Percentiles rank a stretch among this genome's conserved stretches.
These are phyloP conservation scores for Pyrochroa serraticornis DNA, from an alignment of 2,888 invertebrate genomes.

Conservation along the genomic window DNA sequence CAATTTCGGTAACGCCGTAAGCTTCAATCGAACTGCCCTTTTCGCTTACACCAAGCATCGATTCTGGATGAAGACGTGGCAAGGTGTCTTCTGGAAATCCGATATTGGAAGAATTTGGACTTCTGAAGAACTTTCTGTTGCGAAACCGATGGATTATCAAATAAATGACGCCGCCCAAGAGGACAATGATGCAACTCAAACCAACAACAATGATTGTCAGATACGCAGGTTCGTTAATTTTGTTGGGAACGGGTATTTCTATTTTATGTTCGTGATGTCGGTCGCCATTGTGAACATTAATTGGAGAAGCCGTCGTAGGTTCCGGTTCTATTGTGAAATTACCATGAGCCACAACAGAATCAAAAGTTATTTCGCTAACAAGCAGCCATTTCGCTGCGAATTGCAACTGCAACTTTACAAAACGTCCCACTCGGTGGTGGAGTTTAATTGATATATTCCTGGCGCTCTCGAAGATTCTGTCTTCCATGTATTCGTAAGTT, in stretches of 20 bases:
- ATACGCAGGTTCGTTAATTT: conserved; percentile 73
- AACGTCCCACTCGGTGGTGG: conserved; percentile 80
- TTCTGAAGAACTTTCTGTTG: conserved; percentile 75
- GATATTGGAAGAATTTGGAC: conserved; percentile 69
- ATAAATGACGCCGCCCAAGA: conserved; percentile 72
- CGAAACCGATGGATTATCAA: conserved; percentile 74
- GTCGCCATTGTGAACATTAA: conserved; percentile 57
- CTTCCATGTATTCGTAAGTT: conserved; percentile 73
- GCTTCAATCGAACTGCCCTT: conserved; percentile 62
- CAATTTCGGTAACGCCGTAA: conserved; percentile 65
- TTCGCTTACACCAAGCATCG: conserved; percentile 58
- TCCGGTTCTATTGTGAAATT: conserved; percentile 75
- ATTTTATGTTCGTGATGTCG: conserved; percentile 58
- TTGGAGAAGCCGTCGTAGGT: conserved; percentile 61
- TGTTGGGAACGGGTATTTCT: conserved; percentile 70
- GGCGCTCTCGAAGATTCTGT: conserved; percentile 80
- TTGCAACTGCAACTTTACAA: conserved; percentile 76
- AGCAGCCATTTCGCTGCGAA: conserved; percentile 89
- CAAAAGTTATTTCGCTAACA: conserved; percentile 87
- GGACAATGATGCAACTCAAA: conserved; percentile 69
- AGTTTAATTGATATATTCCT: conserved; percentile 83
- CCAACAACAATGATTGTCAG: conserved; percentile 82
- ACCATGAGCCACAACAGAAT: conserved; percentile 76
- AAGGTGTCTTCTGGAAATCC: conserved; percentile 57
- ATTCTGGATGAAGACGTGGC: conserved; percentile 59